phyloP scores from a whole-genome alignment of 2,797 vertebrate species.

The Phalloptychus januarius region DNA sequence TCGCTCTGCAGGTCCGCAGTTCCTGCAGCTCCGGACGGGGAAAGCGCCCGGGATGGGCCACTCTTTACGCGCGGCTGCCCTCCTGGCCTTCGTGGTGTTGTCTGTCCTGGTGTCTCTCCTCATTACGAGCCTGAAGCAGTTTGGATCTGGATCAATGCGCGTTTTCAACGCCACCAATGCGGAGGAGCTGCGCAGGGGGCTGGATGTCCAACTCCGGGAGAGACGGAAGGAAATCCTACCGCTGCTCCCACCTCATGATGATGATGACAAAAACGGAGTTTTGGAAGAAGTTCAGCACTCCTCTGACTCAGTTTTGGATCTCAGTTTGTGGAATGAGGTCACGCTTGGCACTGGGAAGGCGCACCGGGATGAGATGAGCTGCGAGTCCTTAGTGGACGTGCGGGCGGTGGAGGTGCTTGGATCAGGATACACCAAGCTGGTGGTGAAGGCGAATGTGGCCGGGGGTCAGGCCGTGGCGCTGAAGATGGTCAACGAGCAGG shows the following conservation, averaged over 20 bases:
- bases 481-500: constrained; percentile 85
- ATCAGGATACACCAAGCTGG: constrained; percentile 88
- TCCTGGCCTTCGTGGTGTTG: constrained; percentile 77
- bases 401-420: constrained; percentile 81
- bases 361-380: constrained; percentile 75
- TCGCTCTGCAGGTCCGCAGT: constrained; percentile 26
- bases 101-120: constrained; percentile 76
- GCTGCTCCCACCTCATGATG: constrained; percentile 56
- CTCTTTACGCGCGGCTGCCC: constrained; percentile 73
- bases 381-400: constrained; percentile 79
- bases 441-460: constrained; percentile 80
- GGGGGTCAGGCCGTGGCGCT: constrained; percentile 81
- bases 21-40: constrained; percentile 32
- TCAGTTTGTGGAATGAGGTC: constrained; percentile 63
- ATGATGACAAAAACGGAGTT: not conserved
- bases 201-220: constrained; percentile 73
- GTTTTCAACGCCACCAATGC: constrained; percentile 56
- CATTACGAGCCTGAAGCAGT: constrained; percentile 79
- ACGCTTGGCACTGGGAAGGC: constrained; percentile 50
- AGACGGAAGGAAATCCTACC: constrained; percentile 78
- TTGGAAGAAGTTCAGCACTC: constrained; percentile 9
- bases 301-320: constrained; percentile 43
- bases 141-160: constrained; percentile 52
- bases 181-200: constrained; percentile 56
- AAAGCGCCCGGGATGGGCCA: constrained; percentile 71